Percentiles rank a stretch among this genome's conserved stretches.
phyloP scores from a whole-genome alignment of 2,113 vertebrate species.

The Meles meles region DNA sequence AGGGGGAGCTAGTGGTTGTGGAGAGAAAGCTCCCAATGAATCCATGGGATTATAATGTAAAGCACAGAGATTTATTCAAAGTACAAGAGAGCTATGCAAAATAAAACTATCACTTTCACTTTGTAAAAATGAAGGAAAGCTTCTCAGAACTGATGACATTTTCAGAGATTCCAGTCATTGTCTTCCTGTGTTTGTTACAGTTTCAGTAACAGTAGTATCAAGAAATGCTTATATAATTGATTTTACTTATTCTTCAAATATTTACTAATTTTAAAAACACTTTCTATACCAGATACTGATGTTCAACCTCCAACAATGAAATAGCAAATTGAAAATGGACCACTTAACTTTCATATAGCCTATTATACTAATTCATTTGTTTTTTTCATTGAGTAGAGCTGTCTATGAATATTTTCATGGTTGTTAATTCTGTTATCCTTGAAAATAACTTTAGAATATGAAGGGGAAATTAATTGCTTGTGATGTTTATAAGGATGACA shows the following conservation, averaged over 20 bases:
- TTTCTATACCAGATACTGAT: not conserved
- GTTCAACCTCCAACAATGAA: not conserved
- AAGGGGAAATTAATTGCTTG: constrained; percentile 10
- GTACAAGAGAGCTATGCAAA: not conserved
- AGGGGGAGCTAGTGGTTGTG: not conserved
- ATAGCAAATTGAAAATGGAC: not conserved
- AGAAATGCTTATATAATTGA: not conserved
- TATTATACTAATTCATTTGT: not conserved
- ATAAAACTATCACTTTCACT: not conserved
- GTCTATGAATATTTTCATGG: constrained; percentile 22
- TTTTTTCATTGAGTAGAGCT: not conserved
- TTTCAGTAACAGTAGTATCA: not conserved
- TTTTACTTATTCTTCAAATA: not conserved
- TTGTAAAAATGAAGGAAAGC: not conserved
- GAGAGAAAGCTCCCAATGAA: not conserved
- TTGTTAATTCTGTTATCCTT: constrained; percentile 26
- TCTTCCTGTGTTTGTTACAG: not conserved
- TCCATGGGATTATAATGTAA: not conserved
- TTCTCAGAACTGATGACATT: not conserved
- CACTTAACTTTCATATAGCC: not conserved
- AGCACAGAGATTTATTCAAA: not conserved
- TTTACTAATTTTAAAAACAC: not conserved
- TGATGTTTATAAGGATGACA: not conserved
- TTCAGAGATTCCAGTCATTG: not conserved
- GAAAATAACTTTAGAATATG: constrained; percentile 13